These are phyloP conservation scores for Drosophila phalerata DNA, from an alignment of 2,888 invertebrate genomes.

Conservation along the genomic window DNA sequence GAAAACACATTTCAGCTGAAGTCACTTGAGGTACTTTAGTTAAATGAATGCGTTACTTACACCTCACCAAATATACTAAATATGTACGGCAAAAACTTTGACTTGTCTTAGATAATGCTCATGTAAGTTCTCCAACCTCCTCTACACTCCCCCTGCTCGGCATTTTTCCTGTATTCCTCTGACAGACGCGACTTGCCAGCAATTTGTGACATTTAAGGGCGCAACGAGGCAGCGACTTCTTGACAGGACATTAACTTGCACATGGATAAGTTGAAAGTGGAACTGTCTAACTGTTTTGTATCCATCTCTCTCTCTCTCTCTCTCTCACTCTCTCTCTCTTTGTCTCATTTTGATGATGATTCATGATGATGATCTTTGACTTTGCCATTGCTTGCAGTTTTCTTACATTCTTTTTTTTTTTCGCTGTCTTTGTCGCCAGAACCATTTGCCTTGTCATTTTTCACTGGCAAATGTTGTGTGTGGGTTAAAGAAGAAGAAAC, in stretches of 20 bases:
- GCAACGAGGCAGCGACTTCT: conserved; percentile 81
- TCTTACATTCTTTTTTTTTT: conserved; percentile 12
- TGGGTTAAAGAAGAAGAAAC: not conserved
- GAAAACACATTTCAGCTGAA: conserved; percentile 35
- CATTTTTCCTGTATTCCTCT: not conserved
- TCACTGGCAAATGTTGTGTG: conserved; percentile 56
- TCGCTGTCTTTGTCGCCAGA: conserved; percentile 18
- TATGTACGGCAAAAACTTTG: conserved; percentile 26
- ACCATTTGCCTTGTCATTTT: conserved; percentile 76
- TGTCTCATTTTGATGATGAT: conserved; percentile 71
- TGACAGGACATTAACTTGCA: conserved; percentile 80
- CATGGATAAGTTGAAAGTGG: conserved; percentile 62
- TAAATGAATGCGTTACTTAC: conserved; percentile 55
- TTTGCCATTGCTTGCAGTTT: conserved; percentile 72
- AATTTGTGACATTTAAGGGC: conserved; percentile 79
- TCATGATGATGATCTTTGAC: conserved; percentile 77
- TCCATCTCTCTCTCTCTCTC: conserved; percentile 22
- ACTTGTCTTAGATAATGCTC: conserved; percentile 49
- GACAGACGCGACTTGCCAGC: conserved; percentile 40
- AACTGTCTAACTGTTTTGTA: conserved; percentile 67
- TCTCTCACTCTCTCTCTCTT: conserved; percentile 34
- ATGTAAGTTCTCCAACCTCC: conserved; percentile 30
- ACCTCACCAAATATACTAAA: conserved; percentile 34
- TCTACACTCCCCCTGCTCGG: not conserved
- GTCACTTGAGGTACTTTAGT: conserved; percentile 38